Evolutionary conservation across 2,888 invertebrate genomes (phyloP), one percentile per base, ranked within the genome.

Genomic region (Gymnosoma rotundatum): DNA sequence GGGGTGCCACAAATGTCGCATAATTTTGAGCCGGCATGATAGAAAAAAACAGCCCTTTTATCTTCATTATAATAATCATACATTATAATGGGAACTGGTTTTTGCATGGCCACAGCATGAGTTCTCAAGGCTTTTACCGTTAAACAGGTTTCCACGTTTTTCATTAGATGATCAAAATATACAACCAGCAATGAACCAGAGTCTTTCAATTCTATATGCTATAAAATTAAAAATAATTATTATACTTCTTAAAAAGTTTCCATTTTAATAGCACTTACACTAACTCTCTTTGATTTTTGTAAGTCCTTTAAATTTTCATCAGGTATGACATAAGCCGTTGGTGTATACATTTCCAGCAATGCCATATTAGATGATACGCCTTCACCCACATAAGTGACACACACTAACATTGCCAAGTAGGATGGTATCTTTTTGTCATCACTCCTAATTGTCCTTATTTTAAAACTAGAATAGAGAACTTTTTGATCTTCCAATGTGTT

Each of bases 51-150:
- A 20, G 89, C 91, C 78, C 89, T 90, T 80, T 90, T 89, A 38
- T 87, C 96, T 86, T 96, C 96, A 91, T 98, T 98, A 89, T 98
- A 98, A 88, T 98, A 97, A 91, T 99, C 98, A 87, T 95, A 96
- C 67, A 98, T 94, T 36, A 95, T 94, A 87, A 98, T 96, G 87
- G 96, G 94, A 25, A 96, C 97, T 20, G 98, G 96, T 82, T 96
- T 96, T 89, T 98, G 97, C 64, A 96, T 94, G 1, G 97, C 97
- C 7, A 97, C 96, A 89, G 96, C 95, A 90, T 97, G 95, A 0
- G 96, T 95, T 87, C 96, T 94, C 89, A 95, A 96, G 10, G 97
- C 97, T 1, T 96, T 96, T 58, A 98, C 94, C 10, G 97, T 97
- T 38, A 97, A 95, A 91, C 98, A 98, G 32, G 87, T 88, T 76